phyloP scores from a whole-genome alignment of 1,140 invertebrate genomes.

The Scaptomyza graminum region DNA sequence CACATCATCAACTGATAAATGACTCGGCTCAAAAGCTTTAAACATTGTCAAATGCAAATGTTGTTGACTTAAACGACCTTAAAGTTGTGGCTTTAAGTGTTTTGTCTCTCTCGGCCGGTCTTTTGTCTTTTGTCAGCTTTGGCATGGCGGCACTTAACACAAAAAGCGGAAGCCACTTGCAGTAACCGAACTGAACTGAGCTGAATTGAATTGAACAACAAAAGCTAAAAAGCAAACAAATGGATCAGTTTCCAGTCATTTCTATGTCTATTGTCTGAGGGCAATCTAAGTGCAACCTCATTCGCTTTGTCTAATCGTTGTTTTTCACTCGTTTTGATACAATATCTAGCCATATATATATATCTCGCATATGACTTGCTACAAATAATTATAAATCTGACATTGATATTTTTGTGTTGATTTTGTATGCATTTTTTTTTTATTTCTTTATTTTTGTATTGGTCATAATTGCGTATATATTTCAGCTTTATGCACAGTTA shows the following conservation, averaged over 20 bases:
- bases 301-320: slow-evolving; percentile 3
- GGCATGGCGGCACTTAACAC: not conserved
- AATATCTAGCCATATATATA: not conserved
- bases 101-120: no score
- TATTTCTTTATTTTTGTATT: slow-evolving; percentile 6
- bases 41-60: not conserved
- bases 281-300: slow-evolving; percentile 10
- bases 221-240: slow-evolving; percentile 12
- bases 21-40: not conserved
- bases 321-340: not conserved
- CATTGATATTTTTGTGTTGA: slow-evolving; percentile 72
- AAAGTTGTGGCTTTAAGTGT: not conserved
- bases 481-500: slow-evolving; percentile 60
- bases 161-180: slow-evolving; percentile 41
- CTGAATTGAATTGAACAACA: not conserved
- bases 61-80: not conserved
- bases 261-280: slow-evolving; percentile 7
- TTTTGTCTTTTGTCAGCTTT: not conserved
- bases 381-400: slow-evolving; percentile 62
- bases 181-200: not conserved
- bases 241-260: slow-evolving; percentile 8
- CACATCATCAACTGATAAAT: not conserved
- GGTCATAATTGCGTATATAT: slow-evolving; percentile 65
- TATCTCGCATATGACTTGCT: slow-evolving; percentile 9
- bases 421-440: slow-evolving; percentile 52